Base-by-base conservation (phyloP, 2,888 invertebrate species). In the Gymnosoma rotundatum region DNA sequence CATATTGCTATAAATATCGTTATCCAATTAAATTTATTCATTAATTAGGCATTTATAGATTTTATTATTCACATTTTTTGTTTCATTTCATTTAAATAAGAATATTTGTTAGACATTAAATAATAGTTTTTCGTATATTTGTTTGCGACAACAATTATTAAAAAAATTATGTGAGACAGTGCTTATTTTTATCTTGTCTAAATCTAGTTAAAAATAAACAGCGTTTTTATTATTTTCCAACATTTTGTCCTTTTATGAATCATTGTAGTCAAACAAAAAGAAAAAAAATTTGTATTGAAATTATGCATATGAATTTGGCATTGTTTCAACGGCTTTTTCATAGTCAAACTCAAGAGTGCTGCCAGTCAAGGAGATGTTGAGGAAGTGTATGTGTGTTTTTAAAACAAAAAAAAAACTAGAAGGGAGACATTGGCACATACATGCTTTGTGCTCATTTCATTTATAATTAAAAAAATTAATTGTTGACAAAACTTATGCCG, bases 321-420 rank as follows among this genome's bases (percentile, higher is more conserved):
- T 52, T 60, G 70, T 74, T 84, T 84, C 84, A 84, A 81, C 78
- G 78, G 81, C 70, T 81, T 84, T 78, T 81, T 70, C 67, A 52
- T 63, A 32, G 21, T 32, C 56, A 18, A 38, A 70, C n/a, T 20
- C n/a, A 76, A 50, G 48, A 38, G 25, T 61, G 20, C 4, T 1
- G 58, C 38, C 56, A 16, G 18, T 6, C 42, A 50, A 64, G 50
- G 72, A 72, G 61, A 38, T 21, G 50, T 52, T 42, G 25, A 50
- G 64, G 72, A 50, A 52, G 18, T 38, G 14, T 25, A 7, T n/a
- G 16, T 48, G 12, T 48, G 21, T 48, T 10, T 36, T 20, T 21
- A 50, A 14, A 52, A 12, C 1, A 42, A 42, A 12, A 2, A 58
- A 60, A 73, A 78, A 48, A 73, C 25, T n/a, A n/a, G 54, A 48